A percentile compares a stretch with the other conserved stretches of the same genome.
Evolutionary conservation across 1,140 invertebrate species (phyloP).

Genomic region (Arctopsyche grandis): DNA sequence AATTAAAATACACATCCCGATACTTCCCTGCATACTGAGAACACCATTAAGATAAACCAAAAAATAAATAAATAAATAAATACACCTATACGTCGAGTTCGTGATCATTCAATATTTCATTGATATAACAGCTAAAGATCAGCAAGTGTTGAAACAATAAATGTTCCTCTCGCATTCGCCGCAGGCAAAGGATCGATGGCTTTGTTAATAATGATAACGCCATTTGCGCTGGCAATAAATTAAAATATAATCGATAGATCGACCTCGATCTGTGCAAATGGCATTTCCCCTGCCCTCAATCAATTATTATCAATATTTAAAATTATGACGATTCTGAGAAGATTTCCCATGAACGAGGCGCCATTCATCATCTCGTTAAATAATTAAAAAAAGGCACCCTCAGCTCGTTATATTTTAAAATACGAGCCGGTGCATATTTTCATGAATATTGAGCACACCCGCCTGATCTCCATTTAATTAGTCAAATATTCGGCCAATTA

Average conservation of each 20-base stretch:
- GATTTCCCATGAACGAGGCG: not conserved
- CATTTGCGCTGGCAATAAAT: not conserved
- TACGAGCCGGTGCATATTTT: conserved; percentile 16
- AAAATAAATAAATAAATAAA: not conserved
- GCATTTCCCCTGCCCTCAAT: not conserved
- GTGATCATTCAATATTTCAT: conserved; percentile 29
- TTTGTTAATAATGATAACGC: conserved; percentile 19
- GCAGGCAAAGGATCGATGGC: conserved; percentile 1
- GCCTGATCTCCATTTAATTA: conserved; percentile 23
- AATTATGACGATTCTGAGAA: conserved; percentile 9
- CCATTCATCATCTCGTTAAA: not conserved
- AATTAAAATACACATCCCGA: not conserved
- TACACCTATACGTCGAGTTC: not conserved
- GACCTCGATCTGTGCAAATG: conserved; percentile 15
- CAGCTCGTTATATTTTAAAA: conserved; percentile 26
- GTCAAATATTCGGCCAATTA: conserved; percentile 26
- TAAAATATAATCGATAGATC: conserved; percentile 22
- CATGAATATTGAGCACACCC: not conserved
- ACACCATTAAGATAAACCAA: conserved; percentile 26
- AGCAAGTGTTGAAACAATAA: conserved; percentile 17
- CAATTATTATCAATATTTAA: not conserved
- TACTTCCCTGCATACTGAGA: conserved; percentile 15
- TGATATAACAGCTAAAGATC: not conserved
- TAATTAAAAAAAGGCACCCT: not conserved
- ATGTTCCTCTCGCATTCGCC: not conserved